Percentiles rank a stretch among this genome's conserved stretches.
Evolutionary conservation across 2,888 invertebrate genomes (phyloP).

Genomic region (Tineola bisselliella): DNA sequence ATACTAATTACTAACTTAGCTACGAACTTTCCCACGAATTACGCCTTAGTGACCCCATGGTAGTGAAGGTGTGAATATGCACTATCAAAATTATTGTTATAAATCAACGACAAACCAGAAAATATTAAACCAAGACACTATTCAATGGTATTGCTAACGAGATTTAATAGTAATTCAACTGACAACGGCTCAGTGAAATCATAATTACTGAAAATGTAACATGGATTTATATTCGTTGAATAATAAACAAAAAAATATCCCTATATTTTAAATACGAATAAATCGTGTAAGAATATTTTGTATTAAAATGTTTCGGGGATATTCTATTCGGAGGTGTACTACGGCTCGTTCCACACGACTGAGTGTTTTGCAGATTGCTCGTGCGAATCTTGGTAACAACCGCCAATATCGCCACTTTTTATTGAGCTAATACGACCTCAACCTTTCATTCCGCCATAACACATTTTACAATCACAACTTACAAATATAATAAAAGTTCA

Average conservation of each 20-base stretch:
- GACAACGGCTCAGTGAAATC: too few species aligned
- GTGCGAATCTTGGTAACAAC: conserved; percentile 46
- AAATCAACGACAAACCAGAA: too few species aligned
- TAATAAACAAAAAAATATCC: too few species aligned
- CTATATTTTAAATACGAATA: background rate
- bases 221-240: too few species aligned
- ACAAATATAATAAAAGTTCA: background rate
- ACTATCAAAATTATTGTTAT: too few species aligned
- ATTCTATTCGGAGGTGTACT: conserved; percentile 15
- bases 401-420: conserved; percentile 39
- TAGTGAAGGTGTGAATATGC: background rate
- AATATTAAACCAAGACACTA: too few species aligned
- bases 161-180: too few species aligned
- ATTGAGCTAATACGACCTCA: background rate
- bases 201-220: too few species aligned
- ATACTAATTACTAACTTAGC: conserved; percentile 27
- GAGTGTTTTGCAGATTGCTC: conserved; percentile 28
- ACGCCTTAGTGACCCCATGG: background rate
- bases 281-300: background rate
- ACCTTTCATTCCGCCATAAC: background rate
- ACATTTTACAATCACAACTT: background rate
- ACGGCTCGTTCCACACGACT: conserved; percentile 41
- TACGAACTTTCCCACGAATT: conserved; percentile 11
- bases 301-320: background rate
- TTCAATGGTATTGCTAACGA: too few species aligned